Evolutionary conservation across 2,797 vertebrate species (phyloP), one percentile per base, ranked within the genome.

Genomic region (Pelodytes ibericus): DNA sequence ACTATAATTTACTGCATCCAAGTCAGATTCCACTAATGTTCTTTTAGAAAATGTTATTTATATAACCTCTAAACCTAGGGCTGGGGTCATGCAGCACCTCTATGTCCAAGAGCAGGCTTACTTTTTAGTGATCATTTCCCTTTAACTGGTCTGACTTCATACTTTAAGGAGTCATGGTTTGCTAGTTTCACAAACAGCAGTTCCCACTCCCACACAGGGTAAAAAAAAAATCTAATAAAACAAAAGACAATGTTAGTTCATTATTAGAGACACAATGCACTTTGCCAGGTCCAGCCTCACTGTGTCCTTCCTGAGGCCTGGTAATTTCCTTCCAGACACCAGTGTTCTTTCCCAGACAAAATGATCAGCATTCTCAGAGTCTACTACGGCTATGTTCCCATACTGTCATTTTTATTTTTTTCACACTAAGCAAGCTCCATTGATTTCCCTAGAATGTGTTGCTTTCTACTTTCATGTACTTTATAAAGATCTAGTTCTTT

Each of bases 231-330:
- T 2, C 70, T 44, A 72, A 33, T 72, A 78, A 86, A 84, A 31
- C 3, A 16, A 83, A 58, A 60, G 41, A 81, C 31, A 79, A 75
- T 78, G 62, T 72, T 72, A 60, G 53, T 78, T 36, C 59, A 67
- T 56, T 16, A 61, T 49, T 78, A 18, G 33, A 69, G 80, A 81
- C 31, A 80, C 64, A 72, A 79, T 69, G 51, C 63, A 1, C 18
- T 51, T 67, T 71, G 78, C 79, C 51, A 80, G 78, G 13, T 26
- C 0, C 67, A 77, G 72, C 25, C 60, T 73, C 69, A 56, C 15
- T 3, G 1, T 81, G 80, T 82, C 83, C 80, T 82, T 80, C 65
- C 88, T 80, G 84, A 82, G 80, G 81, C 81, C 83, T 81, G 80
- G 56, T 67, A 66, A 57, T 36, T 83, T 84, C 84, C 86, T 82